A percentile compares a stretch with the other conserved stretches of the same genome.
These are phyloP conservation scores for Podarcis muralis DNA, from an alignment of 2,113 vertebrate genomes.

Conservation along the genomic window DNA sequence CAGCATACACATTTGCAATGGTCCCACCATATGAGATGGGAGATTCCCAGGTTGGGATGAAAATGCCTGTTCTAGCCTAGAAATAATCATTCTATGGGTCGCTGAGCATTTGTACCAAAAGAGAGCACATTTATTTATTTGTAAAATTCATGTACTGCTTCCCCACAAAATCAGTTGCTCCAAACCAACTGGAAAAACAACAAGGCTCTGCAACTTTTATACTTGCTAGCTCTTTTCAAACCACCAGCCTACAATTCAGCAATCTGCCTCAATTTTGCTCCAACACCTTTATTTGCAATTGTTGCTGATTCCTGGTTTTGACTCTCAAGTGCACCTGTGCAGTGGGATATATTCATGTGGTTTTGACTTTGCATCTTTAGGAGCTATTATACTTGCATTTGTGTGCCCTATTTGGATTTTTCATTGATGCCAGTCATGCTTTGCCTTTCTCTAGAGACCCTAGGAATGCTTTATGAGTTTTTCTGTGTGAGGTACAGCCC, in stretches of 20 bases:
- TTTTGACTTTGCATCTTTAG: neutral
- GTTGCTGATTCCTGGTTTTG: neutral
- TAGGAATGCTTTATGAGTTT: conserved; percentile 7
- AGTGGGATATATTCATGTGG: neutral
- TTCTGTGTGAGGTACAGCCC: neutral
- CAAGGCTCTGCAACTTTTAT: neutral
- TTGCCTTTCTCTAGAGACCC: neutral
- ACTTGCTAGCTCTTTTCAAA: neutral
- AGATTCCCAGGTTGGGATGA: neutral
- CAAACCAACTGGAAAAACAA: neutral
- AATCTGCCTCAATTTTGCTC: neutral
- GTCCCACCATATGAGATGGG: neutral
- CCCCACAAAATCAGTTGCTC: neutral
- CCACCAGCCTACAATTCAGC: neutral
- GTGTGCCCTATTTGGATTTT: conserved; percentile 6
- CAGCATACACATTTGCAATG: neutral
- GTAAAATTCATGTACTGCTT: neutral
- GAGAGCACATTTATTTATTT: too few species aligned
- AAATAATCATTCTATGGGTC: neutral
- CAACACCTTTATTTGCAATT: neutral
- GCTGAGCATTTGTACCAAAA: neutral
- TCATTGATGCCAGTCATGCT: neutral
- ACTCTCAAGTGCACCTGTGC: neutral
- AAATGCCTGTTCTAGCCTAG: neutral
- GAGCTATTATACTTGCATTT: neutral